Evolutionary conservation across 1,140 invertebrate genomes (phyloP).

Genomic region (Oedothorax gibbosus): DNA sequence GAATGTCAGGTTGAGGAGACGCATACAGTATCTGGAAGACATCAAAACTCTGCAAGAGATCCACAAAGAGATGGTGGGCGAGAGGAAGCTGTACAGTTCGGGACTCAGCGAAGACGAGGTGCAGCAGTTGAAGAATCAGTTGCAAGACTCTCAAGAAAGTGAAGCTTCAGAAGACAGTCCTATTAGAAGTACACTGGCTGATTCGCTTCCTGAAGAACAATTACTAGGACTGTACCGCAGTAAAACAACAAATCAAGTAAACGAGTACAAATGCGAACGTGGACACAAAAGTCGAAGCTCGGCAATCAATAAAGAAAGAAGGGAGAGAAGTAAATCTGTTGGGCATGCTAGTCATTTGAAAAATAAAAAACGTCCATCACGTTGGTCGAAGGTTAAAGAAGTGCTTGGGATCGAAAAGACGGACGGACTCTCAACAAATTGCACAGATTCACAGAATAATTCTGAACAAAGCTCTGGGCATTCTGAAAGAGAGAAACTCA

Average conservation of each 20-base stretch:
- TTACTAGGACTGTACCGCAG: conserved; percentile 39
- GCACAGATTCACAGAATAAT: background rate
- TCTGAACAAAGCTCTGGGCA: background rate
- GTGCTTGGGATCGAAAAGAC: conserved; percentile 79
- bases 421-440: conserved; percentile 33
- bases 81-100: conserved; percentile 41
- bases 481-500: background rate
- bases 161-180: conserved; percentile 27
- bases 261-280: conserved; percentile 11
- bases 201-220: background rate
- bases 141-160: background rate
- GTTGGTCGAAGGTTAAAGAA: conserved; percentile 86
- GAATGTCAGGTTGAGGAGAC: conserved; percentile 76
- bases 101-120: conserved; percentile 56
- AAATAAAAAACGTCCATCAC: conserved; percentile 74
- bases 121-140: conserved; percentile 28
- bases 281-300: conserved; percentile 49
- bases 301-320: conserved; percentile 26
- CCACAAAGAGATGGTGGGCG: conserved; percentile 61
- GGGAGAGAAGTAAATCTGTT: conserved; percentile 59
- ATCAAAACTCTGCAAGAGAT: conserved; percentile 76
- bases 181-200: background rate
- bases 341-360: conserved; percentile 43
- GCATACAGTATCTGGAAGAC: conserved; percentile 80
- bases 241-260: conserved; percentile 42